Conservation (phyloP, 2,797 vertebrate genomes). For the Myotis findleyi region DNA sequence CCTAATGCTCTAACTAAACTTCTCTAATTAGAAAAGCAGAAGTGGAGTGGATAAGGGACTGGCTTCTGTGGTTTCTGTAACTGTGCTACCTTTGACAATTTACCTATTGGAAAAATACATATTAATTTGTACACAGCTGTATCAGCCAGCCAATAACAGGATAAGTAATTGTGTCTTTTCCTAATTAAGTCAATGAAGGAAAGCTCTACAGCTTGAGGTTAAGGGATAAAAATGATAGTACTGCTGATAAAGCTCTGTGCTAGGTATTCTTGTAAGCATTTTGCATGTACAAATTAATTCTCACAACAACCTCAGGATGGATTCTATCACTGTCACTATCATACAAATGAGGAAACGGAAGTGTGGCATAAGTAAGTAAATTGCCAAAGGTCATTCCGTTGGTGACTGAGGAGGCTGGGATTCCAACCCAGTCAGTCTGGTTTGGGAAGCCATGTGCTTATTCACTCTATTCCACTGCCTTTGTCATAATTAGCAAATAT, state of each 20-base stretch:
- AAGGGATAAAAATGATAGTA: background rate
- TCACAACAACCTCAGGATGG: background rate
- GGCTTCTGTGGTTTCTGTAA: background rate
- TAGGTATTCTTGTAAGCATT: background rate
- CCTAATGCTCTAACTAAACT: background rate
- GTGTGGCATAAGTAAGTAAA: background rate
- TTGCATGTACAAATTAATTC: background rate
- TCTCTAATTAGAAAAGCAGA: background rate
- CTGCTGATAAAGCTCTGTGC: background rate
- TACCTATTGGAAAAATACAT: background rate
- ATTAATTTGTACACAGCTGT: background rate
- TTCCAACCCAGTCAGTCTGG: background rate
- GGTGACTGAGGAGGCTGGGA: slow-evolving; percentile 6
- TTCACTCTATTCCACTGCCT: background rate
- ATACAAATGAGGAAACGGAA: background rate
- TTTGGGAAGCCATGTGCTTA: background rate
- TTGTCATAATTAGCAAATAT: slow-evolving; percentile 49
- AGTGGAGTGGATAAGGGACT: background rate
- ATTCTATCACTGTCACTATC: background rate
- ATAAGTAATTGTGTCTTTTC: background rate
- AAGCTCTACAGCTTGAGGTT: background rate
- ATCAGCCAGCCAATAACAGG: background rate
- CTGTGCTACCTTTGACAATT: background rate
- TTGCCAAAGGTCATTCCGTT: background rate
- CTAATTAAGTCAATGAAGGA: slow-evolving; percentile 13